These are phyloP conservation scores for Melinaea marsaeus DNA, from an alignment of 2,888 invertebrate species.

Conservation along the genomic window DNA sequence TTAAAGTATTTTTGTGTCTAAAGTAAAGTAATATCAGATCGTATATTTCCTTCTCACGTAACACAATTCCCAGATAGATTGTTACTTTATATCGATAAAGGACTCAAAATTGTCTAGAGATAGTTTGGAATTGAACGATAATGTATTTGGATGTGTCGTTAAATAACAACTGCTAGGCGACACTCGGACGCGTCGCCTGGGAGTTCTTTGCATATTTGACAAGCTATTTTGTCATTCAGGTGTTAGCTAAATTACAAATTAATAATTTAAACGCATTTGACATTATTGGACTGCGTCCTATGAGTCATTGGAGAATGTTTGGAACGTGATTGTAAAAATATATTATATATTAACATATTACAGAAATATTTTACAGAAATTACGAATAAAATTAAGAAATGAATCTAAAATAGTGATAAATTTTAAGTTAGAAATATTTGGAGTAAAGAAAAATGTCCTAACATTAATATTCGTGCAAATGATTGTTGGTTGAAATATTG, in stretches of 20 bases:
- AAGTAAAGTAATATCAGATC: too few relatives aligned
- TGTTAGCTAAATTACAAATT: slow-evolving; percentile 28
- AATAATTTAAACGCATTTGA: slow-evolving; percentile 19
- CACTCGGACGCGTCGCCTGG: slow-evolving; percentile 45
- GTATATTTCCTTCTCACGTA: not conserved
- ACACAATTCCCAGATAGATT: slow-evolving; percentile 6
- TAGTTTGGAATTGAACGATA: slow-evolving; percentile 24
- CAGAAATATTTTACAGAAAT: too few relatives aligned
- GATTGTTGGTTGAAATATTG: too few relatives aligned
- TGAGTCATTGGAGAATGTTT: too few relatives aligned
- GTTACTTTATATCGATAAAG: slow-evolving; percentile 25
- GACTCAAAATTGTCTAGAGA: slow-evolving; percentile 41
- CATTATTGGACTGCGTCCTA: slow-evolving; percentile 10
- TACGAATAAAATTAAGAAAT: too few relatives aligned
- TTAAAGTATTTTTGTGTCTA: too few relatives aligned
- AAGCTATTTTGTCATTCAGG: slow-evolving; percentile 53
- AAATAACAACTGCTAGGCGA: slow-evolving; percentile 43
- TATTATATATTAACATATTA: too few relatives aligned
- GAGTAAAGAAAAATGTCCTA: too few relatives aligned
- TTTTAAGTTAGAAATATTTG: too few relatives aligned
- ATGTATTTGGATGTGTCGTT: slow-evolving; percentile 25
- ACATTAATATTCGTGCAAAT: too few relatives aligned
- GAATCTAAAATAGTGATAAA: too few relatives aligned
- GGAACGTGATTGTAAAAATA: too few relatives aligned
- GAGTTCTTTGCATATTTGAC: slow-evolving; percentile 64